phyloP scores from a whole-genome alignment of 2,888 invertebrate genomes.

The Rutpela maculata region DNA sequence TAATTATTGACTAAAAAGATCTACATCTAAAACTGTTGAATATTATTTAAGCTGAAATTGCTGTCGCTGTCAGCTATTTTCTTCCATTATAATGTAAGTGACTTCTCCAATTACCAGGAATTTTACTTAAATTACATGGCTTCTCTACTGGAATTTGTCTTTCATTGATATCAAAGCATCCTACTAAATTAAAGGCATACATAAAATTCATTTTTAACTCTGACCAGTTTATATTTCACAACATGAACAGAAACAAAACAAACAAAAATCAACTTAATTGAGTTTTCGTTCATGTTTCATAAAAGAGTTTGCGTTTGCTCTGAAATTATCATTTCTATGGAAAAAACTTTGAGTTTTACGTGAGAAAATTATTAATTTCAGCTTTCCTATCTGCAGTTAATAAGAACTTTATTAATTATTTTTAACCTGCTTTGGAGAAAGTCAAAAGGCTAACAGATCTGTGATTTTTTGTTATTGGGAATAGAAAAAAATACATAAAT shows the following conservation, averaged over 20 bases:
- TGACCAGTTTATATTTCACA: constrained; percentile 30
- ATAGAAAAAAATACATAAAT: too few species aligned
- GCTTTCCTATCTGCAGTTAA: background rate
- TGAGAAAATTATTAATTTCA: constrained; percentile 6
- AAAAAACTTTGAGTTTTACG: constrained; percentile 5
- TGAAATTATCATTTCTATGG: constrained; percentile 24
- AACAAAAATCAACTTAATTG: constrained; percentile 29
- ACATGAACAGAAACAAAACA: constrained; percentile 17
- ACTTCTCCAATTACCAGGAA: constrained; percentile 28
- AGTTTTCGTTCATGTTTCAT: constrained; percentile 24
- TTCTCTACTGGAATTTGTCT: constrained; percentile 10
- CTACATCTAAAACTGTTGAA: constrained; percentile 14
- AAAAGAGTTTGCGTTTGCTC: constrained; percentile 25
- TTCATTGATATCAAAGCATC: constrained; percentile 25
- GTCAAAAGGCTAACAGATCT: background rate
- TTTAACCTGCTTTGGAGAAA: background rate
- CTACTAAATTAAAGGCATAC: constrained; percentile 22
- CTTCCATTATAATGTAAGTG: constrained; percentile 19
- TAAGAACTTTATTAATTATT: constrained; percentile 18
- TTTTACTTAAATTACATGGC: constrained; percentile 15
- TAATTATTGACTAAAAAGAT: constrained; percentile 57
- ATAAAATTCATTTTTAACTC: constrained; percentile 30
- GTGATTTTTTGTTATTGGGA: too few species aligned
- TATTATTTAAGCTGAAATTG: background rate
- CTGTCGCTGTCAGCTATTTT: background rate